Percentiles rank a stretch among this genome's conserved stretches.
Conservation (phyloP, 2,113 vertebrate genomes). For the Syngnathoides biaculeatus region DNA sequence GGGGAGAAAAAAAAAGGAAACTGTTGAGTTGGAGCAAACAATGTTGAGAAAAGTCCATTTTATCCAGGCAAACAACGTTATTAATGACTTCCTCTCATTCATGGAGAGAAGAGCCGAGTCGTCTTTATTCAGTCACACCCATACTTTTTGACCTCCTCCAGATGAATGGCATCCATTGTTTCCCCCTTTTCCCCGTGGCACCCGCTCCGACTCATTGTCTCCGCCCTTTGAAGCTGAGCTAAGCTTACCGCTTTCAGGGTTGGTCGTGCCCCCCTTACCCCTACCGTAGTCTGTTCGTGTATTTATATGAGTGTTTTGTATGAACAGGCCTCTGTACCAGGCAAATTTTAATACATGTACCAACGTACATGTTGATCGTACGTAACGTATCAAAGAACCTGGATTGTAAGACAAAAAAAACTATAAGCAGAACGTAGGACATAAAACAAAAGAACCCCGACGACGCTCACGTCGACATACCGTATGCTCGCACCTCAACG, state of each 20-base stretch:
- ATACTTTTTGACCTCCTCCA: constrained; percentile 60
- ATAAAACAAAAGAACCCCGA: background rate
- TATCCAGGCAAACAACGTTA: constrained; percentile 49
- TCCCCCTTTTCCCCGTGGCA: constrained; percentile 19
- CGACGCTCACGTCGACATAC: constrained; percentile 7
- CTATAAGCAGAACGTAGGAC: background rate
- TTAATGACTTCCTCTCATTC: constrained; percentile 75
- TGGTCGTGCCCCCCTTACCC: constrained; percentile 39
- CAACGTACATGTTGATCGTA: too few relatives aligned
- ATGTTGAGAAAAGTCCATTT: constrained; percentile 50
- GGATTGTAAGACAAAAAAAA: background rate
- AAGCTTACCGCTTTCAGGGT: constrained; percentile 50
- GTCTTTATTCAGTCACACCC: constrained; percentile 72
- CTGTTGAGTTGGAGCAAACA: constrained; percentile 30
- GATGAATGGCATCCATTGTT: constrained; percentile 65
- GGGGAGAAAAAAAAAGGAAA: constrained; percentile 13
- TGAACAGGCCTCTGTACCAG: constrained; percentile 43
- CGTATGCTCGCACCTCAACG: constrained; percentile 14
- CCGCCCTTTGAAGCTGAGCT: constrained; percentile 57
- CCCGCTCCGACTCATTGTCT: constrained; percentile 59
- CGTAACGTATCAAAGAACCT: background rate
- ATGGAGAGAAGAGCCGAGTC: constrained; percentile 50
- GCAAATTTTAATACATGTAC: too few relatives aligned
- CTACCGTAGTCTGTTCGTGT: constrained; percentile 27
- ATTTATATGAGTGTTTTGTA: constrained; percentile 52